Conservation (phyloP, 2,888 invertebrate genomes). For the Acleris emargana region DNA sequence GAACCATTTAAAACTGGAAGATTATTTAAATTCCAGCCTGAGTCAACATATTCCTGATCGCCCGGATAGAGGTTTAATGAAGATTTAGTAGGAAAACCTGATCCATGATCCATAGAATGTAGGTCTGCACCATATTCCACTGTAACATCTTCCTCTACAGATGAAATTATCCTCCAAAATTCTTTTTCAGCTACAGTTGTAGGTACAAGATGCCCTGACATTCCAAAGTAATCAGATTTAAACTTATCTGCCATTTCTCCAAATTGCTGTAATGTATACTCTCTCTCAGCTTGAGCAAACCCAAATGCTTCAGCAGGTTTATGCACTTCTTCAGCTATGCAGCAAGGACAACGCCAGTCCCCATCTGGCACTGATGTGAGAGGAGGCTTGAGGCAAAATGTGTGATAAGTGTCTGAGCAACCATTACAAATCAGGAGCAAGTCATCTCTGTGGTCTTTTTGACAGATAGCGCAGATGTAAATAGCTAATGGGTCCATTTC, state of each 20-base stretch:
- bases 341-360: constrained; percentile 89
- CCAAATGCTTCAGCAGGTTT: constrained; percentile 89
- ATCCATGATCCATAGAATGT: constrained; percentile 89
- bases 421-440: constrained; percentile 88
- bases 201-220: constrained; percentile 86
- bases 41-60: constrained; percentile 86
- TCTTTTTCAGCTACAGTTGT: constrained; percentile 87
- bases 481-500: constrained; percentile 84
- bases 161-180: constrained; percentile 90
- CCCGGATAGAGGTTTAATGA: constrained; percentile 84
- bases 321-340: constrained; percentile 86
- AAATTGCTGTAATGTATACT: constrained; percentile 89
- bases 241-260: constrained; percentile 92
- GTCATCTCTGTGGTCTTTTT: constrained; percentile 86
- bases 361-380: constrained; percentile 87
- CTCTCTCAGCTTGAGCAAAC: constrained; percentile 89
- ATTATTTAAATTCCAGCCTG: constrained; percentile 91
- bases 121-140: constrained; percentile 92
- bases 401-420: constrained; percentile 89
- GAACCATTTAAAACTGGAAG: constrained; percentile 88
- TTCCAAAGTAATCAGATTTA: constrained; percentile 89
- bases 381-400: constrained; percentile 88
- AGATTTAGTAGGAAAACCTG: constrained; percentile 88
- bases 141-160: constrained; percentile 88
- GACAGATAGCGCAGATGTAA: constrained; percentile 86